phyloP scores from a whole-genome alignment of 2,888 invertebrate genomes.

The Sclerodermus sp. region DNA sequence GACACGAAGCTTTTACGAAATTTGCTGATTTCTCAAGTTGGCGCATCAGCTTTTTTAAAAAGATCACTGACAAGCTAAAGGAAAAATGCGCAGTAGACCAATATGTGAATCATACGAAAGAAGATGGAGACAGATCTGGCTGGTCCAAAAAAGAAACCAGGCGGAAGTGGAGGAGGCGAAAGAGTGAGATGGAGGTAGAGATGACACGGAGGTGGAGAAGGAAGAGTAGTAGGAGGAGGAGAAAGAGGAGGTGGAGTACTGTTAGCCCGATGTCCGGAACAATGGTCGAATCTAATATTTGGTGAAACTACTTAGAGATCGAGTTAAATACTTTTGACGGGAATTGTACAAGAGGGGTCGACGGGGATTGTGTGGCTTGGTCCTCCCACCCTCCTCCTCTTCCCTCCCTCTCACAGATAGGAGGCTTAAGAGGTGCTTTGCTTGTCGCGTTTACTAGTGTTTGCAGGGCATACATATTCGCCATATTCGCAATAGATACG shows the following conservation, averaged over 20 bases:
- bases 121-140: not conserved
- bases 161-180: not conserved
- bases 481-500: conserved; percentile 10
- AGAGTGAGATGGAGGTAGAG: not conserved
- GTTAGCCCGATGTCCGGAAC: not conserved
- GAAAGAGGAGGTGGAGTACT: not conserved
- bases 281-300: not conserved
- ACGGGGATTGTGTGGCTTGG: conserved; percentile 24
- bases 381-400: conserved; percentile 13
- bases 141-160: not conserved
- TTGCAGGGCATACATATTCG: conserved; percentile 19
- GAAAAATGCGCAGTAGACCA: too few species aligned
- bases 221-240: too few species aligned
- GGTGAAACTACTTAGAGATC: not conserved
- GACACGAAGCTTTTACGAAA: too few species aligned
- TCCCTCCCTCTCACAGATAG: conserved; percentile 14
- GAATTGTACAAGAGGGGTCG: conserved; percentile 24
- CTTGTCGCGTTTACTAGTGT: conserved; percentile 19
- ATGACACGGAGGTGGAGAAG: too few species aligned
- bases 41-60: too few species aligned
- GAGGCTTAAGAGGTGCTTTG: conserved; percentile 23
- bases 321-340: conserved; percentile 20
- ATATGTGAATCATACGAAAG: too few species aligned
- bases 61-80: too few species aligned
- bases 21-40: too few species aligned